A percentile compares a stretch with the other conserved stretches of the same genome.
These are phyloP conservation scores for Hippolais icterina DNA, from an alignment of 2,113 vertebrate species.

Conservation along the genomic window DNA sequence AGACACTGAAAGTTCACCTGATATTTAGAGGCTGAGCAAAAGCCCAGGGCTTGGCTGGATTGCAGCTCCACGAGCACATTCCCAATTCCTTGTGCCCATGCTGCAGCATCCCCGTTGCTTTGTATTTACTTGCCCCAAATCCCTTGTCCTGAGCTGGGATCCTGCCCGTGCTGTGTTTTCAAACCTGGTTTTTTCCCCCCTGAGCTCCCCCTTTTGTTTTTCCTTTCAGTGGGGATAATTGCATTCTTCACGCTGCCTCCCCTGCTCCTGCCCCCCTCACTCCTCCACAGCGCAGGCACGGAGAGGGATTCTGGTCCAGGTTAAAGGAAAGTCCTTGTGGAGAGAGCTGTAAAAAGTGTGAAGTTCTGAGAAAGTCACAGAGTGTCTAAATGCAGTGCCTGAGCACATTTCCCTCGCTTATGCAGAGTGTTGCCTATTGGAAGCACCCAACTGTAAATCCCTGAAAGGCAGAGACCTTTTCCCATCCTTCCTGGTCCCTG, in stretches of 20 bases:
- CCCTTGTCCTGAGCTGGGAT: background rate
- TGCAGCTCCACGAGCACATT: background rate
- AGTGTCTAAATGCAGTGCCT: background rate
- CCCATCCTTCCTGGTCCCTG: background rate
- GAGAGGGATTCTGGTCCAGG: background rate
- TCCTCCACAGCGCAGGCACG: background rate
- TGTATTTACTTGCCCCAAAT: background rate
- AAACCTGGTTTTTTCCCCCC: background rate
- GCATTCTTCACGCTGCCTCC: background rate
- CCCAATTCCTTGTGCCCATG: background rate
- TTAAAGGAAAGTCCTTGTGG: background rate
- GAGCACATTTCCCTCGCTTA: background rate
- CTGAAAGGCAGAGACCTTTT: background rate
- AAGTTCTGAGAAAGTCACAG: background rate
- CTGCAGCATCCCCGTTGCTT: background rate
- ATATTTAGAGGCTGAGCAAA: background rate
- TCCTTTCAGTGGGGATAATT: background rate
- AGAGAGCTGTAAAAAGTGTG: background rate
- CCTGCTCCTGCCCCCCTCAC: background rate
- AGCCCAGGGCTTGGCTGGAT: background rate
- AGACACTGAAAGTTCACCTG: background rate
- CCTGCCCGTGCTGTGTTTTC: background rate
- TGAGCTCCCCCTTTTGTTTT: background rate
- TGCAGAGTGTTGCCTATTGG: background rate
- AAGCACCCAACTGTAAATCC: background rate